A percentile compares a stretch with the other conserved stretches of the same genome.
phyloP scores from a whole-genome alignment of 2,888 invertebrate genomes.

The Dicyrtomina minuta region DNA sequence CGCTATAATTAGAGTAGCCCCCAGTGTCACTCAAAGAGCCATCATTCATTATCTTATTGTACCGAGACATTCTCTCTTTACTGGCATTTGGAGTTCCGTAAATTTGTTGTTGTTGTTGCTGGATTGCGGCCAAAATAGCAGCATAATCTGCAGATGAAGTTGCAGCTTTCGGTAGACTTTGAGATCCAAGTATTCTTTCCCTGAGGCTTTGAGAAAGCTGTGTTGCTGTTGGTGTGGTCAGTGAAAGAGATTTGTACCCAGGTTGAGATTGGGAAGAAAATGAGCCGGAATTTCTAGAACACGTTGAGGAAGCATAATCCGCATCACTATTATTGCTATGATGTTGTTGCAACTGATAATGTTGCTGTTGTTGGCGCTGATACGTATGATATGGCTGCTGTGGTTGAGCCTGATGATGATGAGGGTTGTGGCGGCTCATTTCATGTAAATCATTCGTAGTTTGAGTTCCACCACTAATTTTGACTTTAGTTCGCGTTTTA shows the following conservation, averaged over 20 bases:
- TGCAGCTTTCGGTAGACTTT: slow-evolving; percentile 73
- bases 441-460: slow-evolving; percentile 64
- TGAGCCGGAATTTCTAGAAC: slow-evolving; percentile 49
- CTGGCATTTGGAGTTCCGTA: slow-evolving; percentile 52
- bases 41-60: slow-evolving; percentile 55
- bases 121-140: slow-evolving; percentile 61
- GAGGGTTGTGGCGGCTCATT: slow-evolving; percentile 41
- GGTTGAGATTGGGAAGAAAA: slow-evolving; percentile 60
- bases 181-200: slow-evolving; percentile 81
- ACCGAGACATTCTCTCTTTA: slow-evolving; percentile 52
- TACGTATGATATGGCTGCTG: slow-evolving; percentile 35
- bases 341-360: slow-evolving; percentile 56
- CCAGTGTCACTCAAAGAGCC: slow-evolving; percentile 85
- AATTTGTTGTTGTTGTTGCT: slow-evolving; percentile 57
- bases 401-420: slow-evolving; percentile 41
- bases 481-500: slow-evolving; percentile 60
- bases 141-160: slow-evolving; percentile 53
- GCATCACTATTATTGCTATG: slow-evolving; percentile 10
- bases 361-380: slow-evolving; percentile 63
- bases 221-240: slow-evolving; percentile 80
- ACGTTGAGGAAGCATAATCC: slow-evolving; percentile 33
- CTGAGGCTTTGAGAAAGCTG: slow-evolving; percentile 84
- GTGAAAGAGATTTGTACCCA: slow-evolving; percentile 75
- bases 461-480: slow-evolving; percentile 87
- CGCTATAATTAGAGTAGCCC: slow-evolving; percentile 71